Conservation (phyloP, 2,113 vertebrate genomes). For the Tupaia tana region DNA sequence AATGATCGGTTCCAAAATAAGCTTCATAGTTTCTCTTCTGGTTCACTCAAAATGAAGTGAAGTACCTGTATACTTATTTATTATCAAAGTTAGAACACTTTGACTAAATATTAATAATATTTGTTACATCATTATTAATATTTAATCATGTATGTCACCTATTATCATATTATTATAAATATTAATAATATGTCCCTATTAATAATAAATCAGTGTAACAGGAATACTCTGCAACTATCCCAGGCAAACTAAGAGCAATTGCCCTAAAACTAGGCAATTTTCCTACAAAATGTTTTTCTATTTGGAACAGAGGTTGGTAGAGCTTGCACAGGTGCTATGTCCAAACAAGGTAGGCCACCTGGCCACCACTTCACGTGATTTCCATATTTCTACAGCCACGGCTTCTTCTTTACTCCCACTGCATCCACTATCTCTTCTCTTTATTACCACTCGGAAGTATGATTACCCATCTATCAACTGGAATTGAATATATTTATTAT, state of each 20-base stretch:
- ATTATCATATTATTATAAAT: too few relatives aligned
- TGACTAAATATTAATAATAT: not conserved
- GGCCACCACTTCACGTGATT: not conserved
- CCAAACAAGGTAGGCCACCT: not conserved
- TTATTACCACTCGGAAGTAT: not conserved
- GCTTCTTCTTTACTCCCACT: not conserved
- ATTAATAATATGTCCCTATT: not conserved
- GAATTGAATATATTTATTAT: not conserved
- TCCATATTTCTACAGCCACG: not conserved
- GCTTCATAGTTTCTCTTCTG: conserved; percentile 30
- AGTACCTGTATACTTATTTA: conserved; percentile 12
- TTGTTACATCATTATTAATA: too few relatives aligned
- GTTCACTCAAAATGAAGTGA: conserved; percentile 32
- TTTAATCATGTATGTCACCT: too few relatives aligned
- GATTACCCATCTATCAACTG: not conserved
- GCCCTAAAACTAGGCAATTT: not conserved
- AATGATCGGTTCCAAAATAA: conserved; percentile 34
- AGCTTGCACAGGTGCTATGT: not conserved
- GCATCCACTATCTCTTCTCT: not conserved
- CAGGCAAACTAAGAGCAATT: not conserved
- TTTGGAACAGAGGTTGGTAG: not conserved
- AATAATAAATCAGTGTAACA: conserved; percentile 27
- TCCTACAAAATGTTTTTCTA: not conserved
- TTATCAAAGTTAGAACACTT: not conserved
- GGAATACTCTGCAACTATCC: not conserved